phyloP scores from a whole-genome alignment of 2,888 invertebrate species.

The Acanthococcus lagerstroemiae region DNA sequence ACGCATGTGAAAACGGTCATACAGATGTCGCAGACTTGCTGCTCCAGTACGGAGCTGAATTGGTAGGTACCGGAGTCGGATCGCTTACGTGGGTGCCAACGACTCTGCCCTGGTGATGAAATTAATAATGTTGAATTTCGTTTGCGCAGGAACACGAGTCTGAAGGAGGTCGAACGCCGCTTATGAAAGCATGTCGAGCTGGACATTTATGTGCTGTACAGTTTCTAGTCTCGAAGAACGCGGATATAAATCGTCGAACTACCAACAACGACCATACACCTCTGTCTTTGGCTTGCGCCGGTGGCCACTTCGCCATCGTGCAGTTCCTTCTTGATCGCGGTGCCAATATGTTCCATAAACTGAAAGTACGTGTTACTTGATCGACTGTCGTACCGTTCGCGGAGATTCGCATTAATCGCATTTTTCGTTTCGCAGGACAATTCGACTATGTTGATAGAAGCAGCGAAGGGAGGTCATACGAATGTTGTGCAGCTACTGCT shows the following conservation, averaged over 20 bases:
- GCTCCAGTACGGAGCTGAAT: slow-evolving; percentile 77
- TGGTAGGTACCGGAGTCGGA: slow-evolving; percentile 46
- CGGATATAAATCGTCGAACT: slow-evolving; percentile 77
- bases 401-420: neutral
- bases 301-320: slow-evolving; percentile 88
- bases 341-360: slow-evolving; percentile 90
- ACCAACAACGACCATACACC: slow-evolving; percentile 96
- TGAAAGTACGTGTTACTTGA: slow-evolving; percentile 61
- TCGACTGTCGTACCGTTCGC: too few species aligned
- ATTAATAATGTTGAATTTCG: neutral
- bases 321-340: slow-evolving; percentile 82
- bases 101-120: neutral
- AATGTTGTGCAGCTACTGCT: slow-evolving; percentile 87
- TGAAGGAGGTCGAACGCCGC: slow-evolving; percentile 91
- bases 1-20: slow-evolving; percentile 98
- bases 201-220: slow-evolving; percentile 94
- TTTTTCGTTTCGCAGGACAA: slow-evolving; percentile 58
- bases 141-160: slow-evolving; percentile 73
- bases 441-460: slow-evolving; percentile 96
- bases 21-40: slow-evolving; percentile 91
- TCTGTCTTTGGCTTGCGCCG: slow-evolving; percentile 89
- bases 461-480: slow-evolving; percentile 95
- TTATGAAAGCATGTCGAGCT: slow-evolving; percentile 97
- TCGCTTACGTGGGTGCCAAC: too few species aligned
- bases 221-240: slow-evolving; percentile 80